Evolutionary conservation across 1,140 invertebrate species (phyloP), one percentile per base, ranked within the genome.

Genomic region (Plutomurus gul): DNA sequence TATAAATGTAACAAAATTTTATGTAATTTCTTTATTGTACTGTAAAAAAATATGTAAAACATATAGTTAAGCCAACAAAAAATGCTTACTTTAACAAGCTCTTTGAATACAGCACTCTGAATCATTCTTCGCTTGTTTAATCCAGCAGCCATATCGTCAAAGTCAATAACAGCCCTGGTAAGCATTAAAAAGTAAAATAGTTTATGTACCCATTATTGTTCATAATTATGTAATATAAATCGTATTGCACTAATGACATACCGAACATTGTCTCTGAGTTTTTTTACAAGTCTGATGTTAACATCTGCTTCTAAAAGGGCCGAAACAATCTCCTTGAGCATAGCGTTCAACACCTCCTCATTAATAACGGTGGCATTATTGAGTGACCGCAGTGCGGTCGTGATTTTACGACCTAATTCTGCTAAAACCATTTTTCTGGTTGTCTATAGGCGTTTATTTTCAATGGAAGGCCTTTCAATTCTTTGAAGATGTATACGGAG

Each of bases 121-220:
- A 99, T 99, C 95, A 99, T 98, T 72, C 97, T 89, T 30, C 98
- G 89, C 86, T 99, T 99, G 87, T 99, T 99, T 27, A 99, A 91
- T 20, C 98, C 98, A 65, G 95, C 97, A 85, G 97, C 97, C 96
- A 99, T 99, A 86, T 99, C 98, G 86, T 99, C 97, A 89, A 99
- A 99, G 88, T 99, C 96, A 88, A 99, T 99, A 77, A 97, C 96
- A 56, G 92, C 90, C 65, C 89, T 90, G 47, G 7, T 51, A 78
- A 40, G 18, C 22, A 27, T 11, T 16, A 79, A 20, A 75, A 43
- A n/a, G 65, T 16, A 56, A 72, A 37, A 60, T 5, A 36, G 13
- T 40, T 49, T 51, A n/a, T 8, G 33, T 27, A 56, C 0, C n/a
- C 47, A 3, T 10, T 11, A 18, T 71, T 5, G 27, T 71, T 30